phyloP scores from a whole-genome alignment of 1,140 invertebrate genomes.

The Lucilia cuprina region DNA sequence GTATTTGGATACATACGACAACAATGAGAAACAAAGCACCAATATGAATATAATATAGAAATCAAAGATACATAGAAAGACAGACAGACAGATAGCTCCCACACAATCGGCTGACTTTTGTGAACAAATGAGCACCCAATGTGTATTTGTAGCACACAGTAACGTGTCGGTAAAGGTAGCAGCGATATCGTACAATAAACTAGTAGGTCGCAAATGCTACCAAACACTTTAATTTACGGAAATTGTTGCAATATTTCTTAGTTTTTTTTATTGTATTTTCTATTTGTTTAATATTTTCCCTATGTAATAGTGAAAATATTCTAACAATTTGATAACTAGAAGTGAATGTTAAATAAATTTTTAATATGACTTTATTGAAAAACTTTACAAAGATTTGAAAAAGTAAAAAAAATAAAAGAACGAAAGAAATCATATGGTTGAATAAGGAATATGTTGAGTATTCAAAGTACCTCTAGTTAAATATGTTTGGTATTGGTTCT shows the following conservation, averaged over 20 bases:
- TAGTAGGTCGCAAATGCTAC: slow-evolving; percentile 15
- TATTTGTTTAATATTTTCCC: background rate
- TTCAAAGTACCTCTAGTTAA: background rate
- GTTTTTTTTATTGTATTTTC: background rate
- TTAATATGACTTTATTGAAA: background rate
- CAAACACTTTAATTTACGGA: background rate
- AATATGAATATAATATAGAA: background rate
- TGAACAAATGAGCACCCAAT: background rate
- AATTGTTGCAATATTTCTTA: slow-evolving; percentile 21
- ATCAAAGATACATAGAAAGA: background rate
- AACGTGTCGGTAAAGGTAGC: slow-evolving; percentile 25
- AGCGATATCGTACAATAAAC: slow-evolving; percentile 8
- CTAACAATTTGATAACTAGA: too few species aligned
- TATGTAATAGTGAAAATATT: background rate
- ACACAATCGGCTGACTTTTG: background rate
- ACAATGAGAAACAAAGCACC: slow-evolving; percentile 4
- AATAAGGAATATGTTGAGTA: background rate
- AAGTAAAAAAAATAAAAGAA: background rate
- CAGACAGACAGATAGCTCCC: slow-evolving; percentile 3
- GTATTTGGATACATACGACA: background rate
- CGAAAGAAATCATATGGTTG: background rate
- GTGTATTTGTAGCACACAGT: slow-evolving; percentile 4
- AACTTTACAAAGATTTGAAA: background rate
- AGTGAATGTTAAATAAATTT: background rate
- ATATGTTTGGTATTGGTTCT: background rate